Conservation (phyloP, 2,797 vertebrate genomes). For the Benthosema pterotum region DNA sequence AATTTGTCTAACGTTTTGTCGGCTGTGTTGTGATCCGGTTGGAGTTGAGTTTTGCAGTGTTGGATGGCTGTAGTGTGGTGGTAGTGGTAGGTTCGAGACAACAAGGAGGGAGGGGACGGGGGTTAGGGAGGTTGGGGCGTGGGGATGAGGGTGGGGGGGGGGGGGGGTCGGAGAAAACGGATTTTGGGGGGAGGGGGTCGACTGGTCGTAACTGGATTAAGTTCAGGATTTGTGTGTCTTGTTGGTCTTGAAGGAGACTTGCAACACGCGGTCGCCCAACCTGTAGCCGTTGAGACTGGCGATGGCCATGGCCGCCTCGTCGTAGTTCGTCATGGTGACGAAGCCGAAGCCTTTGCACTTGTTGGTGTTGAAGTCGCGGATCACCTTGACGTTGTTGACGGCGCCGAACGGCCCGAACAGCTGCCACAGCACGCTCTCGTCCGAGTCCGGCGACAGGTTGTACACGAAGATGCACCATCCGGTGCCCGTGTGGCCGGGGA, state of each 20-base stretch:
- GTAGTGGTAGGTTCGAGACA: conserved; percentile 68
- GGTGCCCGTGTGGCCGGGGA: conserved; percentile 98
- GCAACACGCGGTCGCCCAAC: conserved; percentile 98
- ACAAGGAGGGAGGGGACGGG: conserved; percentile 68
- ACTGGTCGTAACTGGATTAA: conserved; percentile 67
- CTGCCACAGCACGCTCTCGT: conserved; percentile 99
- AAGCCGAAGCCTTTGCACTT: conserved; percentile 99
- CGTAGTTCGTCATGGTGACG: conserved; percentile 99
- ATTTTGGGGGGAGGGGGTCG: conserved; percentile 48
- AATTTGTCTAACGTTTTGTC: conserved; percentile 82
- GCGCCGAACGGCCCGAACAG: conserved; percentile 98
- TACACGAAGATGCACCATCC: conserved; percentile 99
- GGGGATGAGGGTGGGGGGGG: conserved; percentile 13
- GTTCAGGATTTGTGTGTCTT: conserved; percentile 99
- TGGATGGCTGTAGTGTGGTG: conserved; percentile 82
- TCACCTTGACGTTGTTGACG: conserved; percentile 99
- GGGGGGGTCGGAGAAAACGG: conserved; percentile 62
- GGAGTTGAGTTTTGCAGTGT: conserved; percentile 77
- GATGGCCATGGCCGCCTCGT: conserved; percentile 99
- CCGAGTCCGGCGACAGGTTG: conserved; percentile 98
- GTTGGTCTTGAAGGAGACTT: conserved; percentile 99
- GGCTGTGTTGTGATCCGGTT: conserved; percentile 80
- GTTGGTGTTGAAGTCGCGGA: conserved; percentile 99
- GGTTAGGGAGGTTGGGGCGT: conserved; percentile 54
- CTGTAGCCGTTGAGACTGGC: conserved; percentile 99